Conservation (phyloP, 2,797 vertebrate genomes). For the Hirundo rustica region DNA sequence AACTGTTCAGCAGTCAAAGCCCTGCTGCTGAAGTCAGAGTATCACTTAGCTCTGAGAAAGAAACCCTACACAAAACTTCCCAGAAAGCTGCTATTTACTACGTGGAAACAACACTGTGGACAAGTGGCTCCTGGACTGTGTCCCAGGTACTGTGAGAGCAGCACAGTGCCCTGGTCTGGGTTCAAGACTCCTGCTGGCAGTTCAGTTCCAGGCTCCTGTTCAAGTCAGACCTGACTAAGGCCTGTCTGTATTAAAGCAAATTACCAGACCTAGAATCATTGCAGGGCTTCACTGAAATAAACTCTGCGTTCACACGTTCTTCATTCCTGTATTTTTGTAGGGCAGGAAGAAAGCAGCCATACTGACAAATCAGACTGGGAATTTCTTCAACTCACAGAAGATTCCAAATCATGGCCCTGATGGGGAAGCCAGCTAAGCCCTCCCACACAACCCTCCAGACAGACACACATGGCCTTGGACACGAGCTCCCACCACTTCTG, state of each 20-base stretch:
- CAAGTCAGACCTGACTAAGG: background rate
- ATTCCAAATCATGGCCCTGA: background rate
- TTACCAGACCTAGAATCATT: background rate
- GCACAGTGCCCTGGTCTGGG: background rate
- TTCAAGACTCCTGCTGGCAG: background rate
- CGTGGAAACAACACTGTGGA: background rate
- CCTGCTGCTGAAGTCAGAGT: background rate
- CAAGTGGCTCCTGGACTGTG: background rate
- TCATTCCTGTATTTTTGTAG: background rate
- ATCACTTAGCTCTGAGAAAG: background rate
- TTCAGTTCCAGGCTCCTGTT: background rate
- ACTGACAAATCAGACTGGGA: background rate
- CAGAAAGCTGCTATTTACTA: slow-evolving; percentile 37
- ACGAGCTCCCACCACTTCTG: background rate
- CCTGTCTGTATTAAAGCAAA: background rate
- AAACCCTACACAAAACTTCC: slow-evolving; percentile 10
- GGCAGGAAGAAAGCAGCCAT: background rate
- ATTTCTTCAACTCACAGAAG: background rate
- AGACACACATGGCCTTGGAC: fast-evolving
- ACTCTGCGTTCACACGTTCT: background rate
- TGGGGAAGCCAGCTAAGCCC: background rate
- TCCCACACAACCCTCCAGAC: fast-evolving
- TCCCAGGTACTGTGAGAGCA: slow-evolving; percentile 1
- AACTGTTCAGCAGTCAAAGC: background rate
- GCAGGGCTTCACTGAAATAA: background rate